Evolutionary conservation across 2,888 invertebrate species (phyloP), one percentile per base, ranked within the genome.

Genomic region (Microctonus aethiopoides): DNA sequence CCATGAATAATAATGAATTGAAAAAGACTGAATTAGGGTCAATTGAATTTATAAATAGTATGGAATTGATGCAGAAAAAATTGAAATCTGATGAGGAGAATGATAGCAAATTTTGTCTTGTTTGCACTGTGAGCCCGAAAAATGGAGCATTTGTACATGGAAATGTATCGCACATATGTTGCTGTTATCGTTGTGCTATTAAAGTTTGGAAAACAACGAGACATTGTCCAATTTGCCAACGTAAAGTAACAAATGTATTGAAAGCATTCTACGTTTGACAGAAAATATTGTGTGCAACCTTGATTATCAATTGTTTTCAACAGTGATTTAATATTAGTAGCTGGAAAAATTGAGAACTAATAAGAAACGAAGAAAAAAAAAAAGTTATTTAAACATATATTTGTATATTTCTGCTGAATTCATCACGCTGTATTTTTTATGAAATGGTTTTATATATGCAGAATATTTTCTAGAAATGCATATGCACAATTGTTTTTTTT

Each of bases 91-190:
- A 64, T 2, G 73, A 56, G 7, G 71, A 74, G 29, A 13, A 66
- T 1, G 80, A 84, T 24, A 86, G 86, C 60, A 81, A 87, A 72
- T 80, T 89, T 79, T 93, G 93, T 79, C 90, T 92, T 29, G 88
- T 91, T 20, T 93, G 93, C 79, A 88, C 89, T 29, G 83, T 87
- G 0, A 89, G 89, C 61, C 91, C 92, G 0, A 92, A 92, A 81
- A 89, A 92, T 67, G 91, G 91, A 0, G 90, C 91, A 41, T 93
- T 93, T 78, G 89, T 92, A 0, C 93, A 93, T 80, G 91, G 91
- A 0, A 87, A 89, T 56, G 89, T 90, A 67, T 90, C 90, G 0
- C 93, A 93, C 72, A 90, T 91, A 74, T 92, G 91, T 79, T 92
- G 92, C 75, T 93, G 93, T 79, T 93, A 93, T 77, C 89, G 88